These are phyloP conservation scores for Oligia strigilis DNA, from an alignment of 2,888 invertebrate genomes.

Conservation along the genomic window DNA sequence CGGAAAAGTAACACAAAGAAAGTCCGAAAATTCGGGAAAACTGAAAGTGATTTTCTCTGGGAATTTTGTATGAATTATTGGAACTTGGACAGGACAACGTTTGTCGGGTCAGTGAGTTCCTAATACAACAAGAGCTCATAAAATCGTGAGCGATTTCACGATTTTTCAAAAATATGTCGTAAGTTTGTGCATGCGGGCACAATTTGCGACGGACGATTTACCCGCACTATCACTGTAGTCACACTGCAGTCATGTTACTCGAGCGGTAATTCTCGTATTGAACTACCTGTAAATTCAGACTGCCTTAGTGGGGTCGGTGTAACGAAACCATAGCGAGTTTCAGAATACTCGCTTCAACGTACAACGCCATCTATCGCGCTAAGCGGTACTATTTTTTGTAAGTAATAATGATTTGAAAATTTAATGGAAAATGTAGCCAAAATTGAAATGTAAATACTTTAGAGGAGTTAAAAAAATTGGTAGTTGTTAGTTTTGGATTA, in stretches of 20 bases:
- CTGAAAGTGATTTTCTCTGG: background rate
- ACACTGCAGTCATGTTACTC: slow-evolving; percentile 19
- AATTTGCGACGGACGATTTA: background rate
- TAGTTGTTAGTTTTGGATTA: background rate
- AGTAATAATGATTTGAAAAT: background rate
- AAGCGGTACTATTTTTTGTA: background rate
- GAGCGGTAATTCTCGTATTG: background rate
- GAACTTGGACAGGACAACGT: background rate
- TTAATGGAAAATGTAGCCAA: background rate
- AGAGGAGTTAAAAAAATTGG: no score
- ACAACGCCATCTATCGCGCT: slow-evolving; percentile 50
- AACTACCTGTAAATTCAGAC: background rate
- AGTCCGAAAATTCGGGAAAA: background rate
- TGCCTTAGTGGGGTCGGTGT: background rate
- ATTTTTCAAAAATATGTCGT: slow-evolving; percentile 40
- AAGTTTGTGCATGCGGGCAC: background rate
- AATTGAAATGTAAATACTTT: background rate
- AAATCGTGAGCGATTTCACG: slow-evolving; percentile 44
- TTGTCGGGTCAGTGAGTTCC: background rate
- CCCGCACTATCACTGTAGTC: slow-evolving; percentile 1
- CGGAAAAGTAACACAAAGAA: no score
- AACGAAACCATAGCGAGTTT: slow-evolving; percentile 49
- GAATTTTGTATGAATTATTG: background rate
- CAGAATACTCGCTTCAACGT: background rate
- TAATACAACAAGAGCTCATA: background rate